Evolutionary conservation across 2,888 invertebrate species (phyloP).

Genomic region (Chironomus riparius): DNA sequence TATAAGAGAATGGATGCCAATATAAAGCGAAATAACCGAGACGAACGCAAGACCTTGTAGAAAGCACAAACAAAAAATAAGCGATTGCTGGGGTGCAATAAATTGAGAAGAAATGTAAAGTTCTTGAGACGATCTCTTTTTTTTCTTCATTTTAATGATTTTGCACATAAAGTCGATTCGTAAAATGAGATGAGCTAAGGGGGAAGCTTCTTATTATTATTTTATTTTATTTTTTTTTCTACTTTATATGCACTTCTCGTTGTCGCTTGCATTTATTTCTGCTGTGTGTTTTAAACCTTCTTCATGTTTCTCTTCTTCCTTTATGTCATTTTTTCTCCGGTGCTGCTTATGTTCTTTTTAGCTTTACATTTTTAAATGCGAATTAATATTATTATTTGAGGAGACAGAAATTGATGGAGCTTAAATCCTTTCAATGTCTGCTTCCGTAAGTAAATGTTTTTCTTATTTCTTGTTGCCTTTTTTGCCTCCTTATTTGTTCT

Average conservation of each 20-base stretch:
- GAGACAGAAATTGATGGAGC: neutral
- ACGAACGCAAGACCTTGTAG: constrained; percentile 8
- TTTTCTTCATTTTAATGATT: neutral
- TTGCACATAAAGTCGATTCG: constrained; percentile 3
- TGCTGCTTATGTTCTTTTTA: neutral
- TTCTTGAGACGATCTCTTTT: constrained; percentile 5
- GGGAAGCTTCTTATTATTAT: neutral
- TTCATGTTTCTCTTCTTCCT: neutral
- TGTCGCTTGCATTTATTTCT: neutral
- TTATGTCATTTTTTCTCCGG: neutral
- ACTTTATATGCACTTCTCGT: neutral
- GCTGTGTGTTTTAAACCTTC: neutral
- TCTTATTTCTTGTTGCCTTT: no score
- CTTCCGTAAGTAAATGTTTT: neutral
- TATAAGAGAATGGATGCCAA: neutral
- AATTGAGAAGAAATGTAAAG: constrained; percentile 9
- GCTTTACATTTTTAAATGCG: neutral
- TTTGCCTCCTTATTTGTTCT: no score
- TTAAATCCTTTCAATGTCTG: neutral
- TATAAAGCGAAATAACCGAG: neutral
- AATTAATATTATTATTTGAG: neutral
- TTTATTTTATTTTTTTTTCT: neutral
- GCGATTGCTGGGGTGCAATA: neutral
- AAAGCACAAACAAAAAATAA: neutral
- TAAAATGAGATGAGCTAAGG: neutral